phyloP scores from a whole-genome alignment of 2,113 vertebrate species.

The Gallinago media region DNA sequence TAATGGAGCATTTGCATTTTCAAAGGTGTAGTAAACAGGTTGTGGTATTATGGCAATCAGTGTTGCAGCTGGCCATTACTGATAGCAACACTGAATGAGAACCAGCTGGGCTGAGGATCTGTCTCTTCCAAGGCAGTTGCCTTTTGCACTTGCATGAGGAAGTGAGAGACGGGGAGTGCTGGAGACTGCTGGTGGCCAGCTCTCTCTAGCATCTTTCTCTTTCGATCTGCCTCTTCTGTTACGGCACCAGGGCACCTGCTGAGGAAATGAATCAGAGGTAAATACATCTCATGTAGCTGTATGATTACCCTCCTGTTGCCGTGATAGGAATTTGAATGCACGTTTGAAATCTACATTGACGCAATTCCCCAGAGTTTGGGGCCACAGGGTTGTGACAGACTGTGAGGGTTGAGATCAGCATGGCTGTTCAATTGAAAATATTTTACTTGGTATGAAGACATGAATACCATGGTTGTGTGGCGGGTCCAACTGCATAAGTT shows the following conservation, averaged over 20 bases:
- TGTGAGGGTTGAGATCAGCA: not conserved
- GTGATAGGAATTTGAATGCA: not conserved
- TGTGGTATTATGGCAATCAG: not conserved
- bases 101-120: not conserved
- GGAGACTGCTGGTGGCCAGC: not conserved
- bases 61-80: not conserved
- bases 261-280: not conserved
- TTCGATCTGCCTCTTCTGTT: not conserved
- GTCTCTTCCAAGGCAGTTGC: not conserved
- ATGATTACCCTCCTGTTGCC: not conserved
- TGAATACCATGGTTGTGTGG: not conserved
- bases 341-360: not conserved
- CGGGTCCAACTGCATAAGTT: not conserved
- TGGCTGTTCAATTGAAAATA: not conserved
- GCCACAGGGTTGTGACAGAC: not conserved
- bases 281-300: not conserved
- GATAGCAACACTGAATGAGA: not conserved
- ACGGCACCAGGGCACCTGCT: not conserved
- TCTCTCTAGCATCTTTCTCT: not conserved
- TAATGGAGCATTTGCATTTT: not conserved
- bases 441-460: not conserved
- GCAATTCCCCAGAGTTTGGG: not conserved
- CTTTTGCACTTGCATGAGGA: not conserved
- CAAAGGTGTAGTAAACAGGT: not conserved
- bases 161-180: not conserved